Evolutionary conservation across 2,113 vertebrate species (phyloP).

Genomic region (Epinephelus moara): DNA sequence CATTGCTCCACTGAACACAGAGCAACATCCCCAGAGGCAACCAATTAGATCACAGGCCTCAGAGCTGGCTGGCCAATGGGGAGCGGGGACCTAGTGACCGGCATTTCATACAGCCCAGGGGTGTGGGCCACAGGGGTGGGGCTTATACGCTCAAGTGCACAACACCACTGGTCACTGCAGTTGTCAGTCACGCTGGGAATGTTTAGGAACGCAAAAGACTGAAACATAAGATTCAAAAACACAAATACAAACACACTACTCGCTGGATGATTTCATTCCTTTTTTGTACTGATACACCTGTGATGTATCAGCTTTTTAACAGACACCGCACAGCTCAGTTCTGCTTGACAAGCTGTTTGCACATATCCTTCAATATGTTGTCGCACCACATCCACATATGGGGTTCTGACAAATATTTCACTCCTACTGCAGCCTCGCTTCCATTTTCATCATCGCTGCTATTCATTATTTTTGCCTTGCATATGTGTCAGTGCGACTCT

Average conservation of each 20-base stretch:
- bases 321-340: background rate
- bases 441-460: constrained; percentile 45
- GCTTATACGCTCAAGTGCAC: constrained; percentile 5
- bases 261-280: background rate
- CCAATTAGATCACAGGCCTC: constrained; percentile 71
- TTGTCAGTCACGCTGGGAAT: constrained; percentile 23
- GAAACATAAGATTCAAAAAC: background rate
- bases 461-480: constrained; percentile 57
- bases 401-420: constrained; percentile 48
- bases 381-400: constrained; percentile 53
- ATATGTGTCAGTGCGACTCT: constrained; percentile 69
- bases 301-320: background rate
- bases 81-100: constrained; percentile 80
- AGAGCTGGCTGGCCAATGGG: constrained; percentile 70
- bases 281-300: background rate
- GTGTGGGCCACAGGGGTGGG: constrained; percentile 71
- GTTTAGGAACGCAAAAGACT: background rate
- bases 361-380: constrained; percentile 50
- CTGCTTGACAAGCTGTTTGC: constrained; percentile 48
- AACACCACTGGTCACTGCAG: constrained; percentile 42
- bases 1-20: constrained; percentile 72
- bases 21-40: constrained; percentile 74
- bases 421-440: constrained; percentile 46
- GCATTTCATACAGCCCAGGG: constrained; percentile 77
- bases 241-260: background rate